Percentiles rank a stretch among this genome's conserved stretches.
Conservation (phyloP, 2,888 invertebrate species). For the Melanotus villosus region DNA sequence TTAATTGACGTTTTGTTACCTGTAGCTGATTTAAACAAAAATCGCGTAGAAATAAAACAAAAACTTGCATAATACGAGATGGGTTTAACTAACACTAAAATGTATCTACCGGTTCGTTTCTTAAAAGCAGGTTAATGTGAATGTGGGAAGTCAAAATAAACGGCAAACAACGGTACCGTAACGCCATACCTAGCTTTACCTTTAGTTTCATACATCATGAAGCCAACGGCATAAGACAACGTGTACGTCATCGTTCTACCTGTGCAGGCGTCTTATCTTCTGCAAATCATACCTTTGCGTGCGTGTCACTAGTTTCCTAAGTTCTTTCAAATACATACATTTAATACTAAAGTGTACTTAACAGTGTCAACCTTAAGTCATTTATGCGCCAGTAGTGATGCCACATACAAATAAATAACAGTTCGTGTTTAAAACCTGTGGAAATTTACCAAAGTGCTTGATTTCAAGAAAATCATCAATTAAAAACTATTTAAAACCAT, state of each 20-base stretch:
- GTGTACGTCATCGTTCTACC: constrained; percentile 43
- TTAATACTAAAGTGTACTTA: background rate
- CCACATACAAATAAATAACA: background rate
- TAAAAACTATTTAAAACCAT: no score
- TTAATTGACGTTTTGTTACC: background rate
- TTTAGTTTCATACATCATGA: constrained; percentile 23
- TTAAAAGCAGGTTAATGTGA: background rate
- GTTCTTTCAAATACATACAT: background rate
- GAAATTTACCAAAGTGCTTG: no score
- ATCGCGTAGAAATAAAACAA: background rate
- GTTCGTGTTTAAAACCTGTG: no score
- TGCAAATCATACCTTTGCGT: constrained; percentile 33
- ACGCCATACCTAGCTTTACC: constrained; percentile 33
- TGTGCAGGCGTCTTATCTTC: constrained; percentile 36
- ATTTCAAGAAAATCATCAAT: no score
- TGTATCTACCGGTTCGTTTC: background rate
- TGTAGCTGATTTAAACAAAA: background rate
- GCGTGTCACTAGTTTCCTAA: constrained; percentile 30
- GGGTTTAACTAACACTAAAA: background rate
- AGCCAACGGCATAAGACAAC: constrained; percentile 49
- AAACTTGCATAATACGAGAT: background rate
- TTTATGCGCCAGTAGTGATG: background rate
- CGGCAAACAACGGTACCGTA: constrained; percentile 37
- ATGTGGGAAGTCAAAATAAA: constrained; percentile 22
- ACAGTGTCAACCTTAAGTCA: background rate